Base-by-base conservation (phyloP, 2,888 invertebrate genomes). In the Osmoderma eremita region DNA sequence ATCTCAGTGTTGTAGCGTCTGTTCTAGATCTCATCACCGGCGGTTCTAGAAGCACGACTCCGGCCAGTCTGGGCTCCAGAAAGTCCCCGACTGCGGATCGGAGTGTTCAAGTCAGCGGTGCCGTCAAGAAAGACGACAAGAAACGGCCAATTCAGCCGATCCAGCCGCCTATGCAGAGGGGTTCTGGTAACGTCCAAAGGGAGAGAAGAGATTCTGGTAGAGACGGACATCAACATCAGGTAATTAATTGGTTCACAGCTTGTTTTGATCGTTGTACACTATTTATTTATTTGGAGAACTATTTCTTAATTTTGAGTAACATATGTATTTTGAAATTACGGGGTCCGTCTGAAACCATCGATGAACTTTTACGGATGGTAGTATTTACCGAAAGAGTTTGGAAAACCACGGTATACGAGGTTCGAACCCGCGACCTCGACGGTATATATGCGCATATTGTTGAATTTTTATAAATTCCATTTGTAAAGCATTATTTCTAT, bases 11-110 rank as follows among this genome's bases (percentile, higher is more conserved):
- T 63, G 39, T 64, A 84, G 84, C 78, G 73, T 83, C 80, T 72
- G 88, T 91, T 85, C 81, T 91, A 79, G 91, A 91, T 81, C 84
- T 91, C 75, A 88, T 91, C 75, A 88, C 89, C 69, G 90, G 88
- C 65, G 82, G 86, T 48, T 93, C 92, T n/a, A 87, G 94, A 64
- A 92, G 93, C 62, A 91, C 90, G 65, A 93, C 94, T 1, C 94
- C 94, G 8, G 91, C 91, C 4, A 90, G 91, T 69, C 84, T 88
- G 39, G 75, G 85, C 69, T 89, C 89, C 71, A 87, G 93, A 77
- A 94, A 93, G 82, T 94, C 94, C 74, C 93, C 94, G 61, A 93
- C 94, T 1, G 88, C 90, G 73, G 95, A 96, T 81, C 92, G 94
- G 83, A 90, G 91, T 70, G 90, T 91, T 50, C 94, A 94, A 84